phyloP scores from a whole-genome alignment of 2,888 invertebrate species.

The Pomacea canaliculata region DNA sequence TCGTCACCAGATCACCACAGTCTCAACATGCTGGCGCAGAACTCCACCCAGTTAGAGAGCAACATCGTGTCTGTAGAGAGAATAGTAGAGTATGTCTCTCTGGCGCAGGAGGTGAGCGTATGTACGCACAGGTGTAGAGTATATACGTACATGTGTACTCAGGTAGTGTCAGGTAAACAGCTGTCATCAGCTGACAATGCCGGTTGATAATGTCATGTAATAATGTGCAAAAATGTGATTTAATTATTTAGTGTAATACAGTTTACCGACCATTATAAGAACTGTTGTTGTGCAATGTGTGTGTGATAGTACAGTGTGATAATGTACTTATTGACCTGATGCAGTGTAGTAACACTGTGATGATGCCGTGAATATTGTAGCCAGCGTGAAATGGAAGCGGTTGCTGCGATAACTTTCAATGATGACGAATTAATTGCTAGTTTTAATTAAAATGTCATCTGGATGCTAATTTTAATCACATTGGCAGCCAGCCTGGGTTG shows the following conservation, averaged over 20 bases:
- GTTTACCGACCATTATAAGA: background rate
- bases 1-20: conserved; percentile 83
- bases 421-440: too few species aligned
- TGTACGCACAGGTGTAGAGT: too few species aligned
- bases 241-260: background rate
- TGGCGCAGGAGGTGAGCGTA: conserved; percentile 63
- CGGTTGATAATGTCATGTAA: background rate
- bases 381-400: too few species aligned
- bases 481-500: conserved; percentile 44
- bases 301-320: too few species aligned
- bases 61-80: conserved; percentile 97
- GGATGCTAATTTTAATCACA: background rate
- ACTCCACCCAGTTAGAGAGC: conserved; percentile 95
- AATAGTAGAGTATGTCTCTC: conserved; percentile 89
- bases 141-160: background rate
- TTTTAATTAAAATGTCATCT: too few species aligned
- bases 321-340: too few species aligned
- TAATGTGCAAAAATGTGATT: background rate
- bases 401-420: too few species aligned
- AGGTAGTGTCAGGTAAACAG: background rate
- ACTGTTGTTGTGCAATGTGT: too few species aligned
- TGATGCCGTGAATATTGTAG: too few species aligned
- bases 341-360: too few species aligned
- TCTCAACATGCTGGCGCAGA: conserved; percentile 95
- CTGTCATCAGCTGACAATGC: background rate